phyloP scores from a whole-genome alignment of 2,888 invertebrate species.

The Ormyrus rosae region DNA sequence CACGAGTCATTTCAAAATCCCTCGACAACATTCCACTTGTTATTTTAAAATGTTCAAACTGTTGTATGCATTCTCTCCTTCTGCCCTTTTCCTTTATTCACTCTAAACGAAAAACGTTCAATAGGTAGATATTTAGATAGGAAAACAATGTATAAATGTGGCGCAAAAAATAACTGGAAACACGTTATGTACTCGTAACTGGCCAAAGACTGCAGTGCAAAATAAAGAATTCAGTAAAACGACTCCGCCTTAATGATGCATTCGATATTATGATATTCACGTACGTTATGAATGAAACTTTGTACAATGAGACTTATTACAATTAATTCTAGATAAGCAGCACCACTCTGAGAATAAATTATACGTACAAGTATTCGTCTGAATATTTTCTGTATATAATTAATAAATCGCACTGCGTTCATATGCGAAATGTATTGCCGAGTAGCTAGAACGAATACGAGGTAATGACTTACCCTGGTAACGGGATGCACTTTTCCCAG shows the following conservation, averaged over 20 bases:
- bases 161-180: slow-evolving; percentile 15
- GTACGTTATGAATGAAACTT: slow-evolving; percentile 8
- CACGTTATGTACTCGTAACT: slow-evolving; percentile 22
- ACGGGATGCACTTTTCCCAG: slow-evolving; percentile 87
- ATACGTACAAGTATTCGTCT: slow-evolving; percentile 36
- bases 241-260: slow-evolving; percentile 32
- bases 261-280: slow-evolving; percentile 12
- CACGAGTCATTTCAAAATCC: neutral
- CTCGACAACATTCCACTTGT: slow-evolving; percentile 33
- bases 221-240: slow-evolving; percentile 8
- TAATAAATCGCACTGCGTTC: slow-evolving; percentile 10
- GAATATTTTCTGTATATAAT: slow-evolving; percentile 36
- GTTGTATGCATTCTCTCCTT: neutral
- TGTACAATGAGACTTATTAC: slow-evolving; percentile 31
- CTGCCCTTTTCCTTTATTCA: neutral
- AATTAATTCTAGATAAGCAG: slow-evolving; percentile 31
- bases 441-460: slow-evolving; percentile 54
- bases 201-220: slow-evolving; percentile 48
- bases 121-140: neutral
- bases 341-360: slow-evolving; percentile 12
- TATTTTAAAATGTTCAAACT: slow-evolving; percentile 10
- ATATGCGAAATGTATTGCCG: slow-evolving; percentile 18
- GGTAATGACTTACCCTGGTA: slow-evolving; percentile 87
- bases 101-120: no score
- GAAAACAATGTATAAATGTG: slow-evolving; percentile 31